Evolutionary conservation across 2,888 invertebrate species (phyloP).

Genomic region (Spodoptera littoralis): DNA sequence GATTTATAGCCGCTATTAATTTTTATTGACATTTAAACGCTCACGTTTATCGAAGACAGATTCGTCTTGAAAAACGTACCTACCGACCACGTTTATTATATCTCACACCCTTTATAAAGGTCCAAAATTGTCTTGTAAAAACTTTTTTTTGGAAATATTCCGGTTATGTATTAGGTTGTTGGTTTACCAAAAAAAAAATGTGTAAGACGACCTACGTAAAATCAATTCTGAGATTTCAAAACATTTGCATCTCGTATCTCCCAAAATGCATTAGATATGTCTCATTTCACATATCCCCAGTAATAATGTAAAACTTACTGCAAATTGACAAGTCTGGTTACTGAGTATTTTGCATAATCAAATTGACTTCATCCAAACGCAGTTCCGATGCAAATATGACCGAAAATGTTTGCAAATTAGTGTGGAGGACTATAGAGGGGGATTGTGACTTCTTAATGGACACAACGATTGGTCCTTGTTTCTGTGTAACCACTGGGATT

Average conservation of each 20-base stretch:
- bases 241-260: slow-evolving; percentile 24
- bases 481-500: slow-evolving; percentile 1
- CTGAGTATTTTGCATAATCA: slow-evolving; percentile 83
- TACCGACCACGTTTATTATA: too few species aligned
- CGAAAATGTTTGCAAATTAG: slow-evolving; percentile 56
- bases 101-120: too few species aligned
- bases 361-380: slow-evolving; percentile 64
- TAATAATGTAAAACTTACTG: slow-evolving; percentile 72
- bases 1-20: slow-evolving; percentile 37
- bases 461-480: slow-evolving; percentile 8
- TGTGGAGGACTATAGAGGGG: slow-evolving; percentile 26
- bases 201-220: neutral
- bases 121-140: too few species aligned
- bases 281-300: slow-evolving; percentile 66
- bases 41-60: slow-evolving; percentile 16
- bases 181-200: too few species aligned
- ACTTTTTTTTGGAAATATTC: too few species aligned
- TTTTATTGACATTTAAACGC: slow-evolving; percentile 47
- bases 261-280: slow-evolving; percentile 57
- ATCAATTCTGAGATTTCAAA: slow-evolving; percentile 13
- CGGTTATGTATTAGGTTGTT: too few species aligned
- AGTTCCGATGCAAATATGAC: slow-evolving; percentile 80
- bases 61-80: neutral
- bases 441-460: slow-evolving; percentile 28
- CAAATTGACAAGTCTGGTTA: slow-evolving; percentile 70